These are phyloP conservation scores for Chrysogorgia sp. DNA, from an alignment of 92 coral and sea anemone species.

Conservation along the genomic window DNA sequence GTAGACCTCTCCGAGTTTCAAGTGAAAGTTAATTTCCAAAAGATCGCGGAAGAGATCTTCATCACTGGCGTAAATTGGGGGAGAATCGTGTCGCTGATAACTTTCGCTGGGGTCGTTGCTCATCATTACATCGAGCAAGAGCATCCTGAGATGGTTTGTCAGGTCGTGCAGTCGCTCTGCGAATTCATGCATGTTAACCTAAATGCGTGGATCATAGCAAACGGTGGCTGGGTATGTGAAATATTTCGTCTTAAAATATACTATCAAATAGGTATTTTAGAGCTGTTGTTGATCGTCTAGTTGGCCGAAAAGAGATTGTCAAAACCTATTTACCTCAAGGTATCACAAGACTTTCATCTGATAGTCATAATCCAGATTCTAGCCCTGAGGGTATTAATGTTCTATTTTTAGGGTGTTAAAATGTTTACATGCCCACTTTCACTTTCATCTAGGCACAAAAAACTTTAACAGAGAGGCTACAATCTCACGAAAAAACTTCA, in stretches of 20 bases:
- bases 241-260: constrained; percentile 49
- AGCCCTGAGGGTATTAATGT: too few species aligned
- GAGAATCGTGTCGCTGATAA: constrained; percentile 90
- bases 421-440: too few species aligned
- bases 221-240: constrained; percentile 96
- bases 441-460: too few species aligned
- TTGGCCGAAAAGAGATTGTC: too few species aligned
- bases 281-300: too few species aligned
- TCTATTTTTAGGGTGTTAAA: too few species aligned
- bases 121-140: constrained; percentile 94
- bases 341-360: too few species aligned
- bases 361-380: too few species aligned
- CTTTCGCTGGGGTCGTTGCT: constrained; percentile 95
- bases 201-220: constrained; percentile 82
- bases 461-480: too few species aligned
- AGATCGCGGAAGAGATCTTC: constrained; percentile 93
- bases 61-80: constrained; percentile 97
- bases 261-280: constrained; percentile 59
- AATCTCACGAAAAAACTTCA: too few species aligned
- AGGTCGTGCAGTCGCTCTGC: constrained; percentile 79
- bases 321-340: too few species aligned
- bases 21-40: constrained; percentile 77
- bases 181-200: constrained; percentile 81
- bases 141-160: constrained; percentile 89
- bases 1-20: constrained; percentile 83